Evolutionary conservation across 1,140 invertebrate species (phyloP), one percentile per base, ranked within the genome.

Genomic region (Cyclina sinensis): DNA sequence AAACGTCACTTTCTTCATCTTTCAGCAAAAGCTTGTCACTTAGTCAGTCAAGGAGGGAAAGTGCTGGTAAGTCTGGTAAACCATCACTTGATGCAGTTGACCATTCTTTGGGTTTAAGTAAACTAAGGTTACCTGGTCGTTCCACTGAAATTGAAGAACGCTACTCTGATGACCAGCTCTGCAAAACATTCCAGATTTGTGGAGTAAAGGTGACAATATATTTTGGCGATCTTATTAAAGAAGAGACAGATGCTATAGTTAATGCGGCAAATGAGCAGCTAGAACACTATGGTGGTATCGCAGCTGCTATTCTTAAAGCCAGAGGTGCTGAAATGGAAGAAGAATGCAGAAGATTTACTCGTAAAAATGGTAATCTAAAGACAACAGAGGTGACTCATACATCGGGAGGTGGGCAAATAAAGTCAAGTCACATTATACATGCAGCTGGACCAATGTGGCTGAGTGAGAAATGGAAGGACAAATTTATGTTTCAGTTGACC

Each of bases 401-500:
- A 16, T 84, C 88, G 7, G 88, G 76, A n/a, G 79, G 88, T 62
- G 81, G 74, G 4, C 18, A 43, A 16, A 70, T 88, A 0, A 86
- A 65, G 30, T 43, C 91, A 14, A 79, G 68, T 0, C 86, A 91
- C 78, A 88, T 92, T 12, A 59, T 92, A 1, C 91, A 92, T 86
- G 89, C 90, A 0, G 90, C 88, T 21, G 90, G 90, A 16, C 91
- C 91, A n/a, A 82, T 90, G 16, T 85, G 86, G 81, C 46, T 74
- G 27, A 1, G 35, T 51, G n/a, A 54, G 30, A 51, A 14, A 0
- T 39, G 18, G 18, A 21, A 51, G 12, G 89, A 91, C 0, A 59
- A 65, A 51, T 85, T 88, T 32, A 59, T 59, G 5, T 76, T 30
- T 54, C 73, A 87, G 39, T 48, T 92, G 37, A 84, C 86, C 14